Evolutionary conservation across 2,113 vertebrate species (phyloP), one percentile per base, ranked within the genome.

Genomic region (Dicerorhinus sumatrensis): DNA sequence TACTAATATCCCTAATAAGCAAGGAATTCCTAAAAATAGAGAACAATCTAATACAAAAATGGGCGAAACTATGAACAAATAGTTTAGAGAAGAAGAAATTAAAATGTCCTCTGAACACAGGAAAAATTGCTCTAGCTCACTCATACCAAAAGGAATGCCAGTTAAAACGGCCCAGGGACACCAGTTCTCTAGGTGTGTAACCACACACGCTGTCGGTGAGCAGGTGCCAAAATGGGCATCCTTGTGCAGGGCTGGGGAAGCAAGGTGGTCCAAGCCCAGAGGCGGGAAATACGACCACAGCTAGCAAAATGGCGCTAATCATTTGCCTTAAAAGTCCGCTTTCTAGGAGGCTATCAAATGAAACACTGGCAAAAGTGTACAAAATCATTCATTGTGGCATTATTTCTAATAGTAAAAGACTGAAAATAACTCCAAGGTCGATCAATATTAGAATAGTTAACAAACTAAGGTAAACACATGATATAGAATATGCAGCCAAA

Each of bases 251-350:
- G 8, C 17, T 29, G 51, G 48, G 54, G 14, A 39, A 63, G 69
- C 63, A 11, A 23, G 7, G 36, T 8, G 14, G 27, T 16, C 18
- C 14, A 4, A 73, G 67, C 16, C 33, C 54, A 14, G n/a, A 9
- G 5, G 5, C 48, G 6, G 27, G 8, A 36, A 21, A n/a, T 29
- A 0, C 4, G 0, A 63, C 8, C 16, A 29, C 29, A 58, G 5
- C 42, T 21, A 23, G 17, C 10, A 36, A 60, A 46, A 62, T 6
- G 7, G 42, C 29, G 56, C 16, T 54, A 29, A 8, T 36, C 5
- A 12, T 67, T 60, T 8, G 25, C 33, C 21, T 25, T 4, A 23
- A 29, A 86, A 51, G 25, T 60, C 6, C 54, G 25, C 8, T 27
- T 89, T 69, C 83, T 54, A 73, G 36, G 9, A 60, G 21, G 62